Conservation (phyloP, 2,888 invertebrate species). For the Ferrisia virgata region DNA sequence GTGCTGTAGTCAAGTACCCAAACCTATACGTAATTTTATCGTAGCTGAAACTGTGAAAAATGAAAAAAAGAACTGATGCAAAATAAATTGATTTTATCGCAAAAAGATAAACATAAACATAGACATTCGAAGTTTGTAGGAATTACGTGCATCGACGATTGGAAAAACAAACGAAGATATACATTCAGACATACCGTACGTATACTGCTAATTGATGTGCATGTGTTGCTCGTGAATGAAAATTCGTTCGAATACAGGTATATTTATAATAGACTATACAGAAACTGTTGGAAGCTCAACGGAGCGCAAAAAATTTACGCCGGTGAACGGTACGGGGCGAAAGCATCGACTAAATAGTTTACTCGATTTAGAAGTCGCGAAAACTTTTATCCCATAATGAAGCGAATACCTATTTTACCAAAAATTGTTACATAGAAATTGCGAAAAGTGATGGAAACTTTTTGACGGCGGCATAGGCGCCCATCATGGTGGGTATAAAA, state of each 20-base stretch:
- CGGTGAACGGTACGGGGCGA: too few relatives aligned
- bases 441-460: not conserved
- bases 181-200: not conserved
- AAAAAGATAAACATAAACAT: not conserved
- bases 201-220: not conserved
- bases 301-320: not conserved
- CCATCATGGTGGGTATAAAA: not conserved
- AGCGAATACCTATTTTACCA: not conserved
- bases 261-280: not conserved
- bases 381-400: not conserved
- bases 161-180: not conserved
- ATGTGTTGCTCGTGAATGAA: not conserved
- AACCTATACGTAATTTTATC: too few relatives aligned
- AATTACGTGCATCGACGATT: not conserved
- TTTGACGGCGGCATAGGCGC: not conserved
- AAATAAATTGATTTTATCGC: not conserved
- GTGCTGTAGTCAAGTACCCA: too few relatives aligned
- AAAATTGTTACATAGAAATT: not conserved
- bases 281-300: not conserved
- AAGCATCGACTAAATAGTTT: not conserved
- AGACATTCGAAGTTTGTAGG: not conserved
- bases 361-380: not conserved
- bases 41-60: too few relatives aligned
- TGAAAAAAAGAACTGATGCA: not conserved
- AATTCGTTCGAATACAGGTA: not conserved